Evolutionary conservation across 1,140 invertebrate species (phyloP), one percentile per base, ranked within the genome.

Genomic region (Trichonephila clavata): DNA sequence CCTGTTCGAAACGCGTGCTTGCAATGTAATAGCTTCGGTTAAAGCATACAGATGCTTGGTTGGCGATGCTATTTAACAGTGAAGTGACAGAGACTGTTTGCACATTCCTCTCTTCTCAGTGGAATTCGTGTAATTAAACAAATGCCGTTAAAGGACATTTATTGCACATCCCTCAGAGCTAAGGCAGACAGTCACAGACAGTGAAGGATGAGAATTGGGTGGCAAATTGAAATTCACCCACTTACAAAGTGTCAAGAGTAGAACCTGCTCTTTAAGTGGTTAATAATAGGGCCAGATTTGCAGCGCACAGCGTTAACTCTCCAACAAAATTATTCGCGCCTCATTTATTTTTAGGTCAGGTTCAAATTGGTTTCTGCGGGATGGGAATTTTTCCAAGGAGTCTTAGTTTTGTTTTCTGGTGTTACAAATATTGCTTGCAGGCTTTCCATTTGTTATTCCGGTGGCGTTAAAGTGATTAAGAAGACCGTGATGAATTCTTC

Each of bases 41-140:
- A 88, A 88, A 50, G 86, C 84, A 86, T 86, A 86, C 84, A 68
- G 59, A 88, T 21, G 60, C 61, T 50, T 50, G 63, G 84, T 60
- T 86, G 57, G 50, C 10, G 65, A 68, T 50, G 81, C 92, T 24
- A 93, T 93, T 93, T 93, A 93, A 93, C 92, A 87, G 83, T 86
- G 59, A 93, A 93, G 65, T 87, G 84, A 93, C 91, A 80, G 90
- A 86, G 83, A 92, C 90, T 92, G 90, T 86, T 86, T 86, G 61
- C 77, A 84, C 77, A 91, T 91, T 93, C 83, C 92, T 21, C 39
- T 50, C 63, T 32, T 32, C 18, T 77, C 63, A 43, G 8, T 20
- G 92, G 92, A 87, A 93, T 93, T 86, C 84, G 83, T 87, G 83
- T 93, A 93, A 93, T 93, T 93, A 93, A 93, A 93, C 92, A 93